Evolutionary conservation across 2,113 vertebrate species (phyloP).

Genomic region (Tautogolabrus adspersus): DNA sequence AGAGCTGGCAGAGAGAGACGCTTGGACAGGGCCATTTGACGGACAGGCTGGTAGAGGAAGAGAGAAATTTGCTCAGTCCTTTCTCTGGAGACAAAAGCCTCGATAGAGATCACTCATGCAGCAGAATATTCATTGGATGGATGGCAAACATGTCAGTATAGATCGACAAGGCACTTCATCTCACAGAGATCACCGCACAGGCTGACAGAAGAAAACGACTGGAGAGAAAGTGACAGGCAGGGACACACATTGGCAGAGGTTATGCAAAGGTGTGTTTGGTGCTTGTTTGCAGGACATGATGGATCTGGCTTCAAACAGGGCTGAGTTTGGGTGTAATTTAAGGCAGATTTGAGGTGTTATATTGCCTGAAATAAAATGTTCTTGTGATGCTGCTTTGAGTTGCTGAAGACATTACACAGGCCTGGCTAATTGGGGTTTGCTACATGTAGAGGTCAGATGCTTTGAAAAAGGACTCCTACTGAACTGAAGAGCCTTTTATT

Average conservation of each 20-base stretch:
- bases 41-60: slow-evolving; percentile 33
- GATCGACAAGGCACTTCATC: slow-evolving; percentile 54
- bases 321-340: no score
- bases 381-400: background rate
- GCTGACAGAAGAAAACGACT: slow-evolving; percentile 6
- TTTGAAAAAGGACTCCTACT: no score
- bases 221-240: slow-evolving; percentile 16
- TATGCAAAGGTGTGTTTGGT: slow-evolving; percentile 3
- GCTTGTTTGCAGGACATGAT: background rate
- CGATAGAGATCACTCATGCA: slow-evolving; percentile 43
- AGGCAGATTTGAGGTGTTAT: no score
- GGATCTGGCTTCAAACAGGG: background rate
- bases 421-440: no score
- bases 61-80: slow-evolving; percentile 11
- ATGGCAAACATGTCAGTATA: slow-evolving; percentile 53
- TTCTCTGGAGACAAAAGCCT: slow-evolving; percentile 26
- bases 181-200: slow-evolving; percentile 24
- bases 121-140: slow-evolving; percentile 44
- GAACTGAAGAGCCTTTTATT: no score
- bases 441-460: no score
- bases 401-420: background rate
- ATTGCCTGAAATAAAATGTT: background rate
- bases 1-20: slow-evolving; percentile 50
- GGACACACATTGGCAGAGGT: slow-evolving; percentile 3
- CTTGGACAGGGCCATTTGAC: slow-evolving; percentile 33